phyloP scores from a whole-genome alignment of 2,888 invertebrate genomes.

The Ctena decussata region DNA sequence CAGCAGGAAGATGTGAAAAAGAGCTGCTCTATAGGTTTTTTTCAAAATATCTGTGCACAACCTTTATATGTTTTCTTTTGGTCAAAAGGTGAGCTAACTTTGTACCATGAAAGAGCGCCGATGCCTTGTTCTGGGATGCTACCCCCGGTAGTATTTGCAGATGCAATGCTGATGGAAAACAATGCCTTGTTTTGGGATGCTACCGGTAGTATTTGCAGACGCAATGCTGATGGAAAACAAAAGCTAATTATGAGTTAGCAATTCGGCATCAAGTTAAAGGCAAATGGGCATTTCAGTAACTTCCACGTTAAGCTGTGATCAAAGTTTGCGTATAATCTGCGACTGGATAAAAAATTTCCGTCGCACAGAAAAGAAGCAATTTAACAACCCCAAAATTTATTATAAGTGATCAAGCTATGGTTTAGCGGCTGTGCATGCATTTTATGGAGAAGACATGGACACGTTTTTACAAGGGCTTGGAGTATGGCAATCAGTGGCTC shows the following conservation, averaged over 20 bases:
- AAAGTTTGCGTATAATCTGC: background rate
- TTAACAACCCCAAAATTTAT: background rate
- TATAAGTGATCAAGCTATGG: background rate
- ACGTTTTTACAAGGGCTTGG: background rate
- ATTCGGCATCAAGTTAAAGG: slow-evolving; percentile 16
- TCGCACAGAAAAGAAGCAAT: background rate
- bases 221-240: background rate
- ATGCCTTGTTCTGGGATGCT: too few relatives aligned
- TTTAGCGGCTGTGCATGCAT: slow-evolving; percentile 4
- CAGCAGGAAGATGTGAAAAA: background rate
- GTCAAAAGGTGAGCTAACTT: background rate
- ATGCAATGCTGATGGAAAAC: background rate
- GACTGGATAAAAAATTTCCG: background rate
- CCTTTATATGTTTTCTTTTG: background rate
- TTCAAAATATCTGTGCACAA: slow-evolving; percentile 1
- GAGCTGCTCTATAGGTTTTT: slow-evolving; percentile 2
- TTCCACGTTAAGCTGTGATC: slow-evolving; percentile 3
- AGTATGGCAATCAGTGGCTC: background rate
- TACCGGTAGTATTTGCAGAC: slow-evolving; percentile 17
- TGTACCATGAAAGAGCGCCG: background rate
- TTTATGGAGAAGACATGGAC: background rate
- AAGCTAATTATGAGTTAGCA: slow-evolving; percentile 18
- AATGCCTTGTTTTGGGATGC: slow-evolving; percentile 28
- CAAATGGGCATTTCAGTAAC: slow-evolving; percentile 26
- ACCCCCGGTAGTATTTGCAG: slow-evolving; percentile 22